Evolutionary conservation across 2,113 vertebrate species (phyloP), one percentile per base, ranked within the genome.

Genomic region (Ptychochromis oligacanthus): DNA sequence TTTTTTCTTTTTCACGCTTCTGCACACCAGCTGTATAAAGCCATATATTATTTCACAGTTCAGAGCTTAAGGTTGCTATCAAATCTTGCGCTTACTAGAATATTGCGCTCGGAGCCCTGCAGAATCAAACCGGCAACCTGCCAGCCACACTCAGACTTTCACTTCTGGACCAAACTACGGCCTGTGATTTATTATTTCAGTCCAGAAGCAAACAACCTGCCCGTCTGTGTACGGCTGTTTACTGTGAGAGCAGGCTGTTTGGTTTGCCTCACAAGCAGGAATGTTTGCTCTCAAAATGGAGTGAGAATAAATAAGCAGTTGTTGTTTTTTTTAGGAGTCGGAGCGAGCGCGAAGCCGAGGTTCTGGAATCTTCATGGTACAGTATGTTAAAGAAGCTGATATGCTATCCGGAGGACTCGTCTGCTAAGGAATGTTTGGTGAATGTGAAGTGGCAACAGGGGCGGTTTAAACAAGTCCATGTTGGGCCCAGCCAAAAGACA

Each of bases 141-240:
- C 54, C 34, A 20, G 56, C 62, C 74, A 64, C 31, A 20, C 28
- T 52, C 65, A 15, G 65, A 52, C 81, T 62, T 67, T 77, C 24
- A 61, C 79, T 81, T 46, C 70, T 31, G 65, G 82, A 75, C 84
- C 87, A 56, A 75, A 77, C 46, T 43, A 76, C 77, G 38, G 36
- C 24, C 82, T 85, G 87, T 89, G 90, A 90, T 93, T 92, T 90
- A 91, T 87, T 79, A 88, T 88, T 89, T 87, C 83, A 85, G 77
- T 26, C n/a, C 6, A 54, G 79, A 49, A 77, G 82, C 74, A 89
- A 91, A 88, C 89, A 92, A 77, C 55, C 86, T 78, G 87, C 72
- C 75, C 36, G n/a, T 82, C 83, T 87, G 67, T 24, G 77, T 54
- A 18, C 8, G 60, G 59, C 52, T 84, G 87, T 90, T 90, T 93